phyloP scores from a whole-genome alignment of 2,113 vertebrate genomes.

The Chrysemys picta region DNA sequence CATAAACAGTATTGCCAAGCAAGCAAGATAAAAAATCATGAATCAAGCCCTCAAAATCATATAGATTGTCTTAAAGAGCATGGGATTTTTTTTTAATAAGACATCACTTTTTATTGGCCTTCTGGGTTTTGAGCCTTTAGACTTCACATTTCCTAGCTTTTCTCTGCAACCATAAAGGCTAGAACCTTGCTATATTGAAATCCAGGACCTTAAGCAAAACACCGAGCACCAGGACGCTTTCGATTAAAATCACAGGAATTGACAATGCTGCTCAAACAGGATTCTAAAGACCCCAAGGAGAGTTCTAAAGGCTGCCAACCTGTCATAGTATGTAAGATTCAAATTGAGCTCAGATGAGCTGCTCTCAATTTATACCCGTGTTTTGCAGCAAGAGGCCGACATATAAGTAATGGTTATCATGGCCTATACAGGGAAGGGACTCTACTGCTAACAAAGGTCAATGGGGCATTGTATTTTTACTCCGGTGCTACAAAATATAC shows the following conservation, averaged over 20 bases:
- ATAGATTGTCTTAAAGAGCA: not conserved
- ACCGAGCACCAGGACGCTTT: rapidly evolving
- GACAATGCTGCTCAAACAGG: not conserved
- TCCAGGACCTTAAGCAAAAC: not conserved
- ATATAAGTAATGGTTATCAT: constrained; percentile 47
- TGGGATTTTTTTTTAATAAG: not conserved
- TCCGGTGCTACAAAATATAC: constrained; percentile 42
- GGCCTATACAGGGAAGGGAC: constrained; percentile 41
- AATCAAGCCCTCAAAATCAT: not conserved
- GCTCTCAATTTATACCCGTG: constrained; percentile 56
- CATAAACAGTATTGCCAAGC: not conserved
- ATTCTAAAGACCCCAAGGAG: constrained; percentile 43
- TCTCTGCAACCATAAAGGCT: not conserved
- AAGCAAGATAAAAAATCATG: not conserved
- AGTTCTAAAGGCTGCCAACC: not conserved
- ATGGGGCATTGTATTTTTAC: constrained; percentile 41
- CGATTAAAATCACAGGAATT: constrained; percentile 56
- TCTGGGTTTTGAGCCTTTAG: not conserved
- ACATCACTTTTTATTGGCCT: not conserved
- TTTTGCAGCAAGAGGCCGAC: constrained; percentile 50
- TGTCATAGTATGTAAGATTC: not conserved
- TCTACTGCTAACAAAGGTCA: constrained; percentile 33
- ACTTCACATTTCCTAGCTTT: not conserved
- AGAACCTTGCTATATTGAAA: constrained; percentile 24
- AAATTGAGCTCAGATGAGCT: rapidly evolving